Evolutionary conservation across 1,140 invertebrate species (phyloP), one percentile per base, ranked within the genome.

Genomic region (Calephelis virginiensis): DNA sequence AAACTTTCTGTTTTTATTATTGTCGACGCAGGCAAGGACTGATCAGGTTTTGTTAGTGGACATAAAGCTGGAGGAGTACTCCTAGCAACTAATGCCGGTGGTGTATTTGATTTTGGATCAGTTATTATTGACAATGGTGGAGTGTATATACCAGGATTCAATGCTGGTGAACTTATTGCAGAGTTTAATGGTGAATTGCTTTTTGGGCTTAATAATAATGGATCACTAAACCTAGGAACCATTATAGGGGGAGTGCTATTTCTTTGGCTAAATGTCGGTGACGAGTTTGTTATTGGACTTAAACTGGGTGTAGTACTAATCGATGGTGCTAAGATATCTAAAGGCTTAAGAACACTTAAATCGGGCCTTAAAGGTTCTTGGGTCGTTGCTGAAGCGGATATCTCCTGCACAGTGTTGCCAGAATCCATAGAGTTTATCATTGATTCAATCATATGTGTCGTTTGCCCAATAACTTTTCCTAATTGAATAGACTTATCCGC

Each of bases 401-500:
- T 5, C 45, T 50, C 13, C 17, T 17, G 45, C 37, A 56, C 63
- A 13, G 38, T 40, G 3, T 67, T 50, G 17, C 38, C 11, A 53
- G 56, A 60, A 48, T 67, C 56, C n/a, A 48, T 43, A 37, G 17
- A 40, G 5, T 53, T 64, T 8, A 49, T 45, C 46, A 72, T 69
- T 8, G 72, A 61, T 38, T 77, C 74, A 45, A 70, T 78, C 64
- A 72, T 72, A 43, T 66, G 60, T 12, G 67, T 76, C 11, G 78
- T 80, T 8, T 75, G 68, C 0, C 80, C 81, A 7, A 90, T 88
- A 0, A 90, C 74, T 64, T 86, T 86, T 69, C 89, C 85, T n/a
- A 90, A 61, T 17, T 86, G 84, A 0, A 86, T 74, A 4, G 85
- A 84, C 7, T 83, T 77, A 46, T 89, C 84, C 2, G 85, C 88